phyloP scores from a whole-genome alignment of 2,797 vertebrate genomes.

The Myotis findleyi region DNA sequence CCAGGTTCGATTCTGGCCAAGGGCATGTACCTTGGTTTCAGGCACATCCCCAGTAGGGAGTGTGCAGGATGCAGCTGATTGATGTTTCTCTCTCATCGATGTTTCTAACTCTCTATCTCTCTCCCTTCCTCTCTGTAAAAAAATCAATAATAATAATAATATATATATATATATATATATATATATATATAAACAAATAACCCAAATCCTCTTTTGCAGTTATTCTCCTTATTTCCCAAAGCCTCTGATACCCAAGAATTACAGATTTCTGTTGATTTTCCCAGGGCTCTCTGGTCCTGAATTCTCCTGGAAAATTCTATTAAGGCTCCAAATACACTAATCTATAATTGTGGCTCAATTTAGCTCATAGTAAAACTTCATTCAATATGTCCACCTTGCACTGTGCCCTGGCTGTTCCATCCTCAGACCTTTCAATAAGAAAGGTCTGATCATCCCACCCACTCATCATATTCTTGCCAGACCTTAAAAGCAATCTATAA shows the following conservation, averaged over 20 bases:
- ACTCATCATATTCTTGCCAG: slow-evolving; percentile 38
- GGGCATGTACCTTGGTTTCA: too few relatives aligned
- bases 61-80: too few relatives aligned
- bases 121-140: too few relatives aligned
- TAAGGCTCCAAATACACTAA: slow-evolving; percentile 54
- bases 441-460: background rate
- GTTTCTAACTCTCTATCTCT: too few relatives aligned
- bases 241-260: slow-evolving; percentile 32
- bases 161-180: too few relatives aligned
- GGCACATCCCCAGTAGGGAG: too few relatives aligned
- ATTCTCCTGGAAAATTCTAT: slow-evolving; percentile 70
- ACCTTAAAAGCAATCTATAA: slow-evolving; percentile 64
- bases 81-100: too few relatives aligned
- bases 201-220: slow-evolving; percentile 14
- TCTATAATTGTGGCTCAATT: slow-evolving; percentile 63
- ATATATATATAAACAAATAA: background rate
- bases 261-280: slow-evolving; percentile 39
- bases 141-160: too few relatives aligned
- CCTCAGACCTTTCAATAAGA: background rate
- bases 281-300: background rate
- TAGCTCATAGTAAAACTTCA: slow-evolving; percentile 31
- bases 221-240: slow-evolving; percentile 50
- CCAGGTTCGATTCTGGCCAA: too few relatives aligned
- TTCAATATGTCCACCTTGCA: slow-evolving; percentile 25
- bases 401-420: background rate